phyloP scores from a whole-genome alignment of 2,113 vertebrate species.

The Monopterus albus region DNA sequence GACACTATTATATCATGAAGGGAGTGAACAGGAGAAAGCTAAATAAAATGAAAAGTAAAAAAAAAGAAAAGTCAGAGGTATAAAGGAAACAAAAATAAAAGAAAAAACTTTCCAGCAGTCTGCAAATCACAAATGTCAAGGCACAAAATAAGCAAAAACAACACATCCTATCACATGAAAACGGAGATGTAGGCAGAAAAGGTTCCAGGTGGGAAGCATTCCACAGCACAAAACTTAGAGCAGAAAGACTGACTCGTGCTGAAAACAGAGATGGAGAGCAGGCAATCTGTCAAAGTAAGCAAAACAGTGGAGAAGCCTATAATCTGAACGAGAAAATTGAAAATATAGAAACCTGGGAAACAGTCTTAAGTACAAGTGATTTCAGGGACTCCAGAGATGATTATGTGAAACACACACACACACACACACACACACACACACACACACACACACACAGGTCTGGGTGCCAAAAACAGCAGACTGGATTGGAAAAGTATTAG shows the following conservation, averaged over 20 bases:
- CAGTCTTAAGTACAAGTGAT: constrained; percentile 46
- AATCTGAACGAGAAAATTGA: constrained; percentile 23
- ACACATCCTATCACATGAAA: constrained; percentile 46
- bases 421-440: too few species aligned
- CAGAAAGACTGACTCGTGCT: too few species aligned
- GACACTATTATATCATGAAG: too few species aligned
- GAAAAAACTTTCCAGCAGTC: constrained; percentile 37
- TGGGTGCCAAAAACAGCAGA: constrained; percentile 64
- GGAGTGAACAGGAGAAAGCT: too few species aligned
- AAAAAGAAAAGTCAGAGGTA: neutral
- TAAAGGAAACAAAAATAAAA: constrained; percentile 5
- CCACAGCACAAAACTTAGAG: constrained; percentile 45
- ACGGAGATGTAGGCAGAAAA: constrained; percentile 22
- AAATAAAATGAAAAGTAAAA: neutral
- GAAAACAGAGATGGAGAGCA: constrained; percentile 41
- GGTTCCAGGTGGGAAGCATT: constrained; percentile 54
- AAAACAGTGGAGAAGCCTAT: constrained; percentile 15
- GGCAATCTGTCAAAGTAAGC: constrained; percentile 53
- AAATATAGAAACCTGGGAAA: constrained; percentile 57
- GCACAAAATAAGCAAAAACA: constrained; percentile 37
- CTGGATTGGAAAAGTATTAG: constrained; percentile 46
- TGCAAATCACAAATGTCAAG: constrained; percentile 40
- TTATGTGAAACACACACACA: constrained; percentile 52
- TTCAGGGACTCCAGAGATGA: constrained; percentile 66
- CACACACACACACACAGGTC: too few species aligned